A percentile compares a stretch with the other conserved stretches of the same genome.
Evolutionary conservation across 2,888 invertebrate genomes (phyloP).

Genomic region (Heliconius ismenius): DNA sequence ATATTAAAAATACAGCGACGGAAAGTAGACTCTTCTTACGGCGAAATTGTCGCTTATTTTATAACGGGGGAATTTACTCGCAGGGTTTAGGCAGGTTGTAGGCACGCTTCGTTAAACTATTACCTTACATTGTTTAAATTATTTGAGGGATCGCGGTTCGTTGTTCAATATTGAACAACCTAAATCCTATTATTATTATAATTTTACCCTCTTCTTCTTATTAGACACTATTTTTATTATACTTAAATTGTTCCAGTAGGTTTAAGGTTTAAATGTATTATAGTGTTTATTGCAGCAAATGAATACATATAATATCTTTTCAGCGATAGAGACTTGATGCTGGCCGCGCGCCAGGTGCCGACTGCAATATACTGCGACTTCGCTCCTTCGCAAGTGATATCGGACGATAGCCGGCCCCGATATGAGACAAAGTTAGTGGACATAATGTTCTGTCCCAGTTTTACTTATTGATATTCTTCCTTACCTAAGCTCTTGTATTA

Average conservation of each 20-base stretch:
- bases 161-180: background rate
- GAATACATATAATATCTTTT: background rate
- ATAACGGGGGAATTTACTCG: constrained; percentile 35
- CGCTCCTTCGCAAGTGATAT: constrained; percentile 9
- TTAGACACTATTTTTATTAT: background rate
- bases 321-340: background rate
- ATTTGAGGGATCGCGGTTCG: background rate
- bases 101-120: background rate
- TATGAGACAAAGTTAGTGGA: constrained; percentile 10
- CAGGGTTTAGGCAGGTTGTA: background rate
- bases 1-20: constrained; percentile 33
- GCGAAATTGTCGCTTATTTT: constrained; percentile 31
- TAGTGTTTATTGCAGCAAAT: background rate
- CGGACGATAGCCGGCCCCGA: constrained; percentile 9
- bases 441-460: background rate
- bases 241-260: background rate
- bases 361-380: constrained; percentile 13
- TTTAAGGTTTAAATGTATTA: background rate
- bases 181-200: background rate
- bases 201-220: background rate
- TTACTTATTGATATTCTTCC: background rate
- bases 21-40: constrained; percentile 26
- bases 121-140: constrained; percentile 11
- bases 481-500: background rate
- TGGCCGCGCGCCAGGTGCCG: constrained; percentile 32